Evolutionary conservation across 2,797 vertebrate species (phyloP), one percentile per base, ranked within the genome.

Genomic region (Cossypha niveicapilla): DNA sequence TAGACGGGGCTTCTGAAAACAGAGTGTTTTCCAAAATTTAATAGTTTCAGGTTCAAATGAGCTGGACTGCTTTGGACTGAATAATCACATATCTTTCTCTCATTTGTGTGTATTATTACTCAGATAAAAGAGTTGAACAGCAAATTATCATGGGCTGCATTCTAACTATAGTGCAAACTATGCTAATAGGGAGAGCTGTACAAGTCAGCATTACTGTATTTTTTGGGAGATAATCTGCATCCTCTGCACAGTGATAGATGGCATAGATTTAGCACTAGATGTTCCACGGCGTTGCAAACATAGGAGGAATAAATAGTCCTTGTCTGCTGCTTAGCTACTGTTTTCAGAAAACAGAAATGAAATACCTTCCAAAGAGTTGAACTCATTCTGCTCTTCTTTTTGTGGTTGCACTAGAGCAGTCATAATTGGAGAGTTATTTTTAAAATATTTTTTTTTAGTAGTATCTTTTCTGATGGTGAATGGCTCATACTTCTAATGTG

Each of bases 291-390:
- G 45, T 84, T 4, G 0, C 24, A 42, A 42, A 82, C 17, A 47
- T 32, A 66, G 44, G 15, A 85, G 18, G 45, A 76, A 73, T 85
- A 81, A 88, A 70, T 87, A 79, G 37, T 45, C 16, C 11, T 57
- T 45, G 65, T 57, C 58, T 92, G 76, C 70, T 96, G 76, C 89
- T 91, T 95, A 91, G 67, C 77, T 93, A 82, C 77, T 87, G 41
- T 85, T 93, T 90, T 86, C 76, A 84, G 80, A 91, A 95, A 88
- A 92, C 50, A 94, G 61, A 84, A 88, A 70, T 70, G 19, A 90
- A 86, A 73, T 34, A 4, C 79, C 34, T 90, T 88, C 79, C 66
- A 32, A 90, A 88, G 73, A 27, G 30, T 56, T 77, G 79, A 80
- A 90, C n/a, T 90, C 53, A 73, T 67, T 79, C 25, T 58, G 7